Evolutionary conservation across 1,140 invertebrate species (phyloP), one percentile per base, ranked within the genome.

Genomic region (Aethina tumida): DNA sequence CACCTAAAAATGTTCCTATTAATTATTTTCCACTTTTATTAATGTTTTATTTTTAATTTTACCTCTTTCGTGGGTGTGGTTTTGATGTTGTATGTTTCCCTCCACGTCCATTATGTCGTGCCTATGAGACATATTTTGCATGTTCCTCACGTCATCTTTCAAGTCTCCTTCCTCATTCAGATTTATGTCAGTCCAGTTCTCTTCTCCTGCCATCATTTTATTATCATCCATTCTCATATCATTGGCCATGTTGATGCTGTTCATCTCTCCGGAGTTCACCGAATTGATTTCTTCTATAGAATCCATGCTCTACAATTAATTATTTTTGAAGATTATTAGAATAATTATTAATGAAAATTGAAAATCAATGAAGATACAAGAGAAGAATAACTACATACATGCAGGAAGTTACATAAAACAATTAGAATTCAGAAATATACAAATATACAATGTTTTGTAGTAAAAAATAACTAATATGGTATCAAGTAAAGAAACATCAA

Each of bases 181-280:
- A 64, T 90, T 92, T 19, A 92, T 87, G 55, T 91, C 87, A 9
- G 86, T 90, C 86, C 86, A 92, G 39, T 83, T 86, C 51, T 89
- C 85, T 53, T 91, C 86, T 24, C 74, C 75, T 35, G 63, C 68
- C 3, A 66, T 66, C 53, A 55, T 69, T 75, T 71, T 77, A 45
- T 82, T 81, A 52, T 78, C 75, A 38, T 77, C 75, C 31, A 73
- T 56, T 21, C 73, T 66, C 3, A 76, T 71, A 48, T 77, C 75
- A 50, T 69, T 76, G 26, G 71, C 73, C 1, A 71, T 71, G 49
- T 76, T 75, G 17, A 74, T 65, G 41, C 79, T 75, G 52, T 75
- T 77, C 8, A 74, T 77, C 52, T 79, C 77, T 3, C 69, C 73
- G 3, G 75, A 77, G 61, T 77, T 77, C 43, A 79, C 67, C 2